Conservation (phyloP, 2,113 vertebrate species). For the Psophia crepitans region DNA sequence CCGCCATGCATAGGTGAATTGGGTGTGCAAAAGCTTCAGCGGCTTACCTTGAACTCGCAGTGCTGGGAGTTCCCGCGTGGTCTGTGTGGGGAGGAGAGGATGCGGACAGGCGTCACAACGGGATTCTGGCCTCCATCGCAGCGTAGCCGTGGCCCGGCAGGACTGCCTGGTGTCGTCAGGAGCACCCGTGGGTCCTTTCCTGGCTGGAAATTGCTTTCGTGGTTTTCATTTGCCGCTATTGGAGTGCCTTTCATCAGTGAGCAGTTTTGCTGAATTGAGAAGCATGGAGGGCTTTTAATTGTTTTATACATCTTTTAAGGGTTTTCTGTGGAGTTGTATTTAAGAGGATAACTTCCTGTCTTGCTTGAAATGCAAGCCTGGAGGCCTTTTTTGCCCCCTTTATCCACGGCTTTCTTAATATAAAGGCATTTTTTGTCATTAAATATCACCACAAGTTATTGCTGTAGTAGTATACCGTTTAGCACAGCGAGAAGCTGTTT, state of each 20-base stretch:
- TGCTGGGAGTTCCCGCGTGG: not conserved
- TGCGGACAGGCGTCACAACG: not conserved
- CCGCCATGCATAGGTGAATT: not conserved
- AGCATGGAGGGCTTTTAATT: not conserved
- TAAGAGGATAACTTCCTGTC: not conserved
- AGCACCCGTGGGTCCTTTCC: not conserved
- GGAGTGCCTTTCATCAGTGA: not conserved
- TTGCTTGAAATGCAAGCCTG: not conserved
- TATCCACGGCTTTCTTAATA: not conserved
- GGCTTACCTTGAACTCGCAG: rapidly evolving
- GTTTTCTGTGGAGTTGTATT: not conserved
- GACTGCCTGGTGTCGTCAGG: not conserved
- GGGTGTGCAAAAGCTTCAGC: not conserved
- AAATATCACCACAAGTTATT: not conserved
- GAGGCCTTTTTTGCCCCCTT: not conserved
- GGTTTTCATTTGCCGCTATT: not conserved
- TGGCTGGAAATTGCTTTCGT: not conserved
- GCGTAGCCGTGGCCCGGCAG: rapidly evolving
- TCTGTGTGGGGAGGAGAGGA: not conserved
- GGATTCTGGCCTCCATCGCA: not conserved
- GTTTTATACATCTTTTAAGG: not conserved
- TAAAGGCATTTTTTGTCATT: not conserved
- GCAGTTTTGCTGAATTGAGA: not conserved
- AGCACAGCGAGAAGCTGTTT: not conserved
- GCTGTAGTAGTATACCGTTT: rapidly evolving